A percentile compares a stretch with the other conserved stretches of the same genome.
These are phyloP conservation scores for Myrmecophaga tridactyla DNA, from an alignment of 2,113 vertebrate genomes.

Conservation along the genomic window DNA sequence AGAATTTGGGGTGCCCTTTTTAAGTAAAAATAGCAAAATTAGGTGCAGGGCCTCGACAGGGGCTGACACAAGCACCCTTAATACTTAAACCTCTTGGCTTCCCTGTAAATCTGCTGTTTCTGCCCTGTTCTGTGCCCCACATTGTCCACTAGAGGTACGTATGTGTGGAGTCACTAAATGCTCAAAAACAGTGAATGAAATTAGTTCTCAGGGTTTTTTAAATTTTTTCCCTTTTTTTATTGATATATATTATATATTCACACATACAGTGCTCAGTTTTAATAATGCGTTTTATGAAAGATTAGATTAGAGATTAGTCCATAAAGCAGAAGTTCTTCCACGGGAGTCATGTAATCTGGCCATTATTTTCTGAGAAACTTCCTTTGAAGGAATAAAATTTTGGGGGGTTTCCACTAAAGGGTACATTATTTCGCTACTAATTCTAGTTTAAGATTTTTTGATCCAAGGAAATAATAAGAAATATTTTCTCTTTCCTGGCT, in stretches of 20 bases:
- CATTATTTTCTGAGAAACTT: background rate
- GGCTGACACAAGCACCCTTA: background rate
- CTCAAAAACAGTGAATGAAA: background rate
- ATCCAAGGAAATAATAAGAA: background rate
- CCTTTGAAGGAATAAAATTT: background rate
- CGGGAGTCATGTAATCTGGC: background rate
- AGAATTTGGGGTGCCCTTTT: background rate
- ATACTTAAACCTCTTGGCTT: background rate
- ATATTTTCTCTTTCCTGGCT: background rate
- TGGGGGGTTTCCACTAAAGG: background rate
- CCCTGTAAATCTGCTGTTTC: fast-evolving
- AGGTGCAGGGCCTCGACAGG: background rate
- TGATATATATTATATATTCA: too few species aligned
- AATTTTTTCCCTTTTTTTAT: too few species aligned
- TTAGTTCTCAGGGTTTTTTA: too few species aligned
- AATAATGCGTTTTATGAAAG: background rate
- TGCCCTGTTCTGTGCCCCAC: background rate
- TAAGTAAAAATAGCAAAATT: background rate
- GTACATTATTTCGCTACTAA: background rate
- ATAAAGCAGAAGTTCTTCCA: background rate
- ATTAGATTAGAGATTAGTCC: background rate
- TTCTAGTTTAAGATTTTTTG: background rate
- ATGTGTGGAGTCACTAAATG: fast-evolving
- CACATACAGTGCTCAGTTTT: too few species aligned
- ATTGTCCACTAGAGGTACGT: fast-evolving